Evolutionary conservation across 1,140 invertebrate genomes (phyloP), one percentile per base, ranked within the genome.

Genomic region (Anoplophora glabripennis): DNA sequence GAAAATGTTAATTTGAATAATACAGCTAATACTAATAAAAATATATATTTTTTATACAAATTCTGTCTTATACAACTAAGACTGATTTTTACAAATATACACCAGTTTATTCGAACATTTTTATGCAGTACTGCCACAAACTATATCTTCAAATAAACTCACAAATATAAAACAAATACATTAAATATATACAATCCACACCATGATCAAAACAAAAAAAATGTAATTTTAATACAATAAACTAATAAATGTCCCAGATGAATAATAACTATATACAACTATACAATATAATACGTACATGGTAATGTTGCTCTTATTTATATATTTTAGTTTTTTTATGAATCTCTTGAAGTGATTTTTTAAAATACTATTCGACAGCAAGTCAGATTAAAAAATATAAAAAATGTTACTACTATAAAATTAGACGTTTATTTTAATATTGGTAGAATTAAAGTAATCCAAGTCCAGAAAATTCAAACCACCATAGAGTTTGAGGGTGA

Each of bases 401-500:
- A 52, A 2, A 47, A 4, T 52, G 12, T 40, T 42, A 7, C 11
- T 11, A 11, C 12, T 47, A n/a, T n/a, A n/a, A 45, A 12, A 14
- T 54, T 44, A 1, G n/a, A 53, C n/a, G 42, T 18, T 35, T 40
- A 12, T 54, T 15, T 15, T 12, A 41, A 41, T 3, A 8, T 7
- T 14, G 10, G 33, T 15, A 18, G 33, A 12, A 48, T 18, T 7
- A 44, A 51, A 45, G 1, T 8, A n/a, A n/a, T n/a, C n/a, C 46
- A 37, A 48, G 47, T 61, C 14, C 1, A 34, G n/a, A n/a, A n/a
- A 10, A 28, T 41, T 65, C 58, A 64, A 3, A 70, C 66, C 18
- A 67, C 61, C 57, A 62, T 62, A 37, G 42, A 47, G 21, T 63
- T 61, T 37, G 67, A 72, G 45, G 69, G 56, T 9, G 72, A 63